Evolutionary conservation across 2,113 vertebrate genomes (phyloP), one percentile per base, ranked within the genome.

Genomic region (Tylochromis polylepis): DNA sequence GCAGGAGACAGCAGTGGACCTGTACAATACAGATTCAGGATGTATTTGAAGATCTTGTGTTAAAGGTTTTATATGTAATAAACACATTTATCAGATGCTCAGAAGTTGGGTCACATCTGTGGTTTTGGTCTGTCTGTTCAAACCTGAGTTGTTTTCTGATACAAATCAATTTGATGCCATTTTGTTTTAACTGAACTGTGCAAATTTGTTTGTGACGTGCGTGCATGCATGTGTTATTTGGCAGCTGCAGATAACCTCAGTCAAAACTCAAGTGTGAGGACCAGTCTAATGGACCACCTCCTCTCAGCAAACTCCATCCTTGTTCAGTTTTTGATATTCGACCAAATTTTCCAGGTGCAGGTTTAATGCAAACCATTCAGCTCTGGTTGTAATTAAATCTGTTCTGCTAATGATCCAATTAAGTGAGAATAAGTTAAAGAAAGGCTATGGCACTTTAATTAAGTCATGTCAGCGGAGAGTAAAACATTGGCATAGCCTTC

Each of bases 361-460:
- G 87, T 93, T 94, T 88, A 93, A 92, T 93, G 78, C 87, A 59
- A 86, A 86, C 41, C 81, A 75, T 89, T 94, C 49, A 10, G 88
- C 79, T 78, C 29, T 79, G 83, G 80, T 83, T 93, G 89, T 95
- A 93, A 96, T 95, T 91, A 93, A 92, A 94, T 94, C 89, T 90
- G 87, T 91, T 90, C 89, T 75, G 79, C 90, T 94, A 95, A 95
- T 93, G 91, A 93, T 92, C 86, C 91, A 92, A 94, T 95, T 94
- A 91, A 91, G 92, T 84, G 82, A 62, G 84, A 84, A 90, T 82
- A 93, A 94, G 77, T 91, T 89, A 91, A 90, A 92, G 90, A 90
- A 92, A 87, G 84, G 89, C 91, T 87, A 86, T 85, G 88, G 85
- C 85, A 82, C 84, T 93, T 94, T 91, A 95, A 94, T 94, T 92